Percentiles rank a stretch among this genome's conserved stretches.
These are phyloP conservation scores for Solen grandis DNA, from an alignment of 1,140 invertebrate species.

Conservation along the genomic window DNA sequence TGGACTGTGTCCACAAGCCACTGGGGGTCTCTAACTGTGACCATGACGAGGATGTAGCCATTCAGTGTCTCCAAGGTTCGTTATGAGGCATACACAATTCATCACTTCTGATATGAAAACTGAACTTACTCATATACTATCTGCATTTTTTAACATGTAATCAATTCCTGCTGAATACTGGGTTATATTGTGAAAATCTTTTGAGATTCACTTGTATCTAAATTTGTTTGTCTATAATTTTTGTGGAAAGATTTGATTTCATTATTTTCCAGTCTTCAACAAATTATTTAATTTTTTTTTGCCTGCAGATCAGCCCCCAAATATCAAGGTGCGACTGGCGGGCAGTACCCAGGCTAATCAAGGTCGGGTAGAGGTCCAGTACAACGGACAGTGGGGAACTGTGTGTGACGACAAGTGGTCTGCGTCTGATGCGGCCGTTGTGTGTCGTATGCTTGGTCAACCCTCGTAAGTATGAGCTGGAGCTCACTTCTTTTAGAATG, in stretches of 20 bases:
- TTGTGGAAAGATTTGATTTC: no score
- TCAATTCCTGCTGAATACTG: no score
- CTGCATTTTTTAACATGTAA: no score
- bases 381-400: slow-evolving; percentile 86
- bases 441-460: slow-evolving; percentile 85
- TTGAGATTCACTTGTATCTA: no score
- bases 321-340: slow-evolving; percentile 37
- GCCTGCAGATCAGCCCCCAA: slow-evolving; percentile 24
- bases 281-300: no score
- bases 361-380: slow-evolving; percentile 87
- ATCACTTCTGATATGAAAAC: no score
- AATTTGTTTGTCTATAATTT: no score
- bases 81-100: no score
- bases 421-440: slow-evolving; percentile 85
- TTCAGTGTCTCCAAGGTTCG: slow-evolving; percentile 57
- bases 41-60: slow-evolving; percentile 84
- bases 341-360: slow-evolving; percentile 22
- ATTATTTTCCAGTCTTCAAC: no score
- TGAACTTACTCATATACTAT: no score
- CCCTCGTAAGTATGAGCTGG: slow-evolving; percentile 21
- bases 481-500: neutral
- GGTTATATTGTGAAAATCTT: no score
- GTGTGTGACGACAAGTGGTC: slow-evolving; percentile 90
- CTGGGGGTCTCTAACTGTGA: slow-evolving; percentile 89
- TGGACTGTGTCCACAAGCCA: slow-evolving; percentile 87